A percentile compares a stretch with the other conserved stretches of the same genome.
Conservation (phyloP, 1,140 invertebrate genomes). For the Solen grandis region DNA sequence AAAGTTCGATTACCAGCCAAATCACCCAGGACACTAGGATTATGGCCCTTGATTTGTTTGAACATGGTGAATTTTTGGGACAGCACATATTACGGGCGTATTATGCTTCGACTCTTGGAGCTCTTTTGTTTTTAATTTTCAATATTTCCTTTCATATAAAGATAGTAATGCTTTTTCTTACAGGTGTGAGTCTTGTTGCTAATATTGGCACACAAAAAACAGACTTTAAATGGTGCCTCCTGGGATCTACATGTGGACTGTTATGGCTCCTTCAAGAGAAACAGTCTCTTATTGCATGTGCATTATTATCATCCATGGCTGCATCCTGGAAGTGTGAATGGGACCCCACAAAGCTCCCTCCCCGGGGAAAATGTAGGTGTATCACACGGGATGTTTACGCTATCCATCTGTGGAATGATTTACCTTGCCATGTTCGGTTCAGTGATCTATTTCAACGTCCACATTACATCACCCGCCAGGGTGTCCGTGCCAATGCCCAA, state of each 20-base stretch:
- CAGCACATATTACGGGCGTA: too few relatives aligned
- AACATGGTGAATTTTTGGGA: too few relatives aligned
- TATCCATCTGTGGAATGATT: conserved; percentile 85
- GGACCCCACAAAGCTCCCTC: conserved; percentile 61
- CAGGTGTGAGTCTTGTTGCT: conserved; percentile 93
- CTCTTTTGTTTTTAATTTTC: too few relatives aligned
- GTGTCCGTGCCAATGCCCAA: conserved; percentile 91
- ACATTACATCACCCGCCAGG: conserved; percentile 91
- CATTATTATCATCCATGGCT: conserved; percentile 56
- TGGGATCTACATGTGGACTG: conserved; percentile 82
- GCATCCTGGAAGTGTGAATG: conserved; percentile 66
- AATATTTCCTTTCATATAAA: too few relatives aligned
- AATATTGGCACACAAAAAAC: conserved; percentile 92
- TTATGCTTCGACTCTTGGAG: too few relatives aligned
- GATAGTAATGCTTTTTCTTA: conserved; percentile 65
- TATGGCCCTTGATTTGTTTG: too few relatives aligned
- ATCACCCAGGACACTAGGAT: too few relatives aligned
- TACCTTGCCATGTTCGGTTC: conserved; percentile 89
- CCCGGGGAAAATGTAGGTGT: conserved; percentile 83
- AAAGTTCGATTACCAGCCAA: too few relatives aligned
- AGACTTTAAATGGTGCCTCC: conserved; percentile 85
- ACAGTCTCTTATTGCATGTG: conserved; percentile 18
- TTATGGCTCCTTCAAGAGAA: conserved; percentile 86
- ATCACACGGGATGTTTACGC: conserved; percentile 78
- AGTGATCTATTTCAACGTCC: conserved; percentile 94